Percentiles rank a stretch among this genome's conserved stretches.
Conservation (phyloP, 2,888 invertebrate genomes). For the Synanthedon andrenaeformis region DNA sequence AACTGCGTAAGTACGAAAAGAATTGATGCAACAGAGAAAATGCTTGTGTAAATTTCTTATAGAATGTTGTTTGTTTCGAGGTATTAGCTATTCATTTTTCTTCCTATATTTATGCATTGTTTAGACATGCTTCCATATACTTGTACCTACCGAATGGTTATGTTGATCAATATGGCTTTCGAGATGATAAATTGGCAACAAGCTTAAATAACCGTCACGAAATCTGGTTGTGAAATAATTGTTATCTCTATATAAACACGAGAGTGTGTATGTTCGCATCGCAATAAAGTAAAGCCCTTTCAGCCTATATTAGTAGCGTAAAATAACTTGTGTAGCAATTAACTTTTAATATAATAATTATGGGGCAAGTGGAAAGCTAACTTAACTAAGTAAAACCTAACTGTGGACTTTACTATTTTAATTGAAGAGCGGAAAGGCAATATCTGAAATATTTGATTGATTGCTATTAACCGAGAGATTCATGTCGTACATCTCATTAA, state of each 20-base stretch:
- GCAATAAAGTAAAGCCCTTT: too few species aligned
- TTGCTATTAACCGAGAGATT: too few species aligned
- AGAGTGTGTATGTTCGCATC: too few species aligned
- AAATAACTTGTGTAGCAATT: too few species aligned
- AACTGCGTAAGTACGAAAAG: slow-evolving; percentile 58
- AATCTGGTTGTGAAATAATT: not conserved
- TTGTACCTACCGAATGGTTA: slow-evolving; percentile 19
- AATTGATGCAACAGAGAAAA: slow-evolving; percentile 51
- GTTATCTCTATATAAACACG: too few species aligned
- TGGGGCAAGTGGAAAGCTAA: slow-evolving; percentile 10
- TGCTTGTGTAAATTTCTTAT: slow-evolving; percentile 49
- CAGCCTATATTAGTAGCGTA: too few species aligned
- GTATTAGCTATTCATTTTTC: slow-evolving; percentile 36
- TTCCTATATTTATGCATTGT: slow-evolving; percentile 47
- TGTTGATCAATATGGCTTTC: slow-evolving; percentile 15
- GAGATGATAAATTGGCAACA: too few species aligned
- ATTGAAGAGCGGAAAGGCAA: too few species aligned
- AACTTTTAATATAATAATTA: not conserved
- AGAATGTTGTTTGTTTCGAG: slow-evolving; percentile 53
- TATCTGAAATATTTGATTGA: too few species aligned
- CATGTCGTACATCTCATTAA: too few species aligned
- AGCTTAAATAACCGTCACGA: slow-evolving; percentile 18
- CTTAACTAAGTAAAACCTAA: slow-evolving; percentile 3
- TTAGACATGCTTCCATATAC: slow-evolving; percentile 51
- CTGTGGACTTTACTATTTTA: too few species aligned